Percentiles rank a stretch among this genome's conserved stretches.
Evolutionary conservation across 2,888 invertebrate genomes (phyloP).

Genomic region (Parnassius orleans): DNA sequence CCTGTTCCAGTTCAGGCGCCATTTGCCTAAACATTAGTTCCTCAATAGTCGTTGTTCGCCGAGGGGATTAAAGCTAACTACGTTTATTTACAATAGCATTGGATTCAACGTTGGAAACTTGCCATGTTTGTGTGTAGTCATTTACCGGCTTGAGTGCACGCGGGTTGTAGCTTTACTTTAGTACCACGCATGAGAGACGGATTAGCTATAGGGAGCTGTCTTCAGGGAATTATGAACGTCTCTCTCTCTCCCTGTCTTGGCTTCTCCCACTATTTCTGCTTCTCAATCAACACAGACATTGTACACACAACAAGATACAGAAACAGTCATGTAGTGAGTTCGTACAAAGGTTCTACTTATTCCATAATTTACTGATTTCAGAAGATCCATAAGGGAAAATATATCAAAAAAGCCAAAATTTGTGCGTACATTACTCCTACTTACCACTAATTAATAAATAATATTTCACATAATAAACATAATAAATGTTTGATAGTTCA

Average conservation of each 20-base stretch:
- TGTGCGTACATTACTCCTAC: too few relatives aligned
- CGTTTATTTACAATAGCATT: conserved; percentile 22
- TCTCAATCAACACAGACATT: too few relatives aligned
- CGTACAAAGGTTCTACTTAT: too few relatives aligned
- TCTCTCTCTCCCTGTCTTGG: not conserved
- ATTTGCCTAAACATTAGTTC: conserved; percentile 21
- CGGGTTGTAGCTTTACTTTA: conserved; percentile 13
- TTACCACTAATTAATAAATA: too few relatives aligned
- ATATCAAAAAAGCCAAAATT: too few relatives aligned
- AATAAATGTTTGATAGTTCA: too few relatives aligned
- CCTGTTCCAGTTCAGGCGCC: conserved; percentile 2
- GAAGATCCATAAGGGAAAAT: too few relatives aligned
- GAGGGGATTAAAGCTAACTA: conserved; percentile 22
- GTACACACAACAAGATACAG: too few relatives aligned
- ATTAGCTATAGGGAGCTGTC: conserved; percentile 2
- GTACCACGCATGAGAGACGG: conserved; percentile 13
- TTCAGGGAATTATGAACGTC: not conserved
- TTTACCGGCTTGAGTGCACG: conserved; percentile 15
- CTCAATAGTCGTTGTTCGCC: conserved; percentile 7
- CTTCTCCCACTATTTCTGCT: not conserved
- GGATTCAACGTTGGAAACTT: conserved; percentile 22
- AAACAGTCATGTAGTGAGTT: too few relatives aligned
- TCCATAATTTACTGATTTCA: too few relatives aligned
- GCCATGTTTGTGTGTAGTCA: conserved; percentile 23
- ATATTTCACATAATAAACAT: too few relatives aligned